Evolutionary conservation across 2,888 invertebrate species (phyloP), one percentile per base, ranked within the genome.

Genomic region (Micropterix aruncella): DNA sequence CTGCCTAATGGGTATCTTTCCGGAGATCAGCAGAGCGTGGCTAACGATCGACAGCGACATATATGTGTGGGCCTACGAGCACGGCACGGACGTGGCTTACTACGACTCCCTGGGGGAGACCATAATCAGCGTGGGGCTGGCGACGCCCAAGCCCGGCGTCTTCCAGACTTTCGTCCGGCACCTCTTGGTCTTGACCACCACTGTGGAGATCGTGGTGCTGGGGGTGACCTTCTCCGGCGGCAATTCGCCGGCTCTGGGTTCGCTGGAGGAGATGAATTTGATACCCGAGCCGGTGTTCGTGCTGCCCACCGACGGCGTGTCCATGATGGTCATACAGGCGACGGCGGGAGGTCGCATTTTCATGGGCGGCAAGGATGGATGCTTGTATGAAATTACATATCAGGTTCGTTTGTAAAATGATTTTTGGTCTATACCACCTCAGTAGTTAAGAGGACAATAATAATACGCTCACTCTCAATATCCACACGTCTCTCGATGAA

Each of bases 11-110:
- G 99, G 99, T 2, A 70, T 99, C 5, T 96, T 99, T 67, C 87
- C 95, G 46, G 94, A 93, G 63, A 94, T 99, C 52, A 86, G 85
- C 44, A 74, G 97, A 57, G 96, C 96, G 0, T 99, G 96, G 96
- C 70, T 99, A 44, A 91, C 94, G 3, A 91, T 99, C 53, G 99
- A 99, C 60, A 94, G 92, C 55, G 94, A 96, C 66, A 87, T 99
- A 53, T 99, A 94, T 70, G 80, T 96, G 27, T 99, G 99, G 99
- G 89, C 93, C 18, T 97, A 93, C 67, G 93, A 95, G 63, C 86
- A 92, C 65, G 89, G 91, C 42, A 79, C 84, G 48, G 97, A 99
- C 72, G 81, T 97, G 18, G 94, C 96, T 1, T 97, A 92, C 64
- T 97, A 88, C 66, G 96, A 97, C 74, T 94, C 94, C 1, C 73